A percentile compares a stretch with the other conserved stretches of the same genome.
Conservation (phyloP, 2,113 vertebrate genomes). For the Pseudopodoces humilis region DNA sequence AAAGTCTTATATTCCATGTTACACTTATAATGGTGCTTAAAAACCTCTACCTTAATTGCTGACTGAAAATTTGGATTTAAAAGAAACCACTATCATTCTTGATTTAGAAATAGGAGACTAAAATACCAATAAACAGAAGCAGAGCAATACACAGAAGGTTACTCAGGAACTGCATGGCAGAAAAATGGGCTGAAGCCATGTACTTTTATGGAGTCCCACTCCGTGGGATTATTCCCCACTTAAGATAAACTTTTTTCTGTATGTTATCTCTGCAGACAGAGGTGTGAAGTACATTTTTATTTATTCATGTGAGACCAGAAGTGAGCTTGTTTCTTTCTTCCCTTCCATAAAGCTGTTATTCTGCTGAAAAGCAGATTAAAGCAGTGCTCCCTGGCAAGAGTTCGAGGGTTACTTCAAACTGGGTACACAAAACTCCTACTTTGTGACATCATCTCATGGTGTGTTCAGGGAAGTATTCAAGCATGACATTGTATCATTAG, state of each 20-base stretch:
- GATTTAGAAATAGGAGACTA: background rate
- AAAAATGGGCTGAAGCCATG: background rate
- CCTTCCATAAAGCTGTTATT: background rate
- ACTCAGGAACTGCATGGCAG: background rate
- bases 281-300: background rate
- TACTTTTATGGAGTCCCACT: background rate
- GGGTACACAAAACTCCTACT: background rate
- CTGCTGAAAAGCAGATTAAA: background rate
- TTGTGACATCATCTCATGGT: slow-evolving; percentile 57
- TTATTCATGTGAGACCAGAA: background rate
- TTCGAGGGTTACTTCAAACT: background rate
- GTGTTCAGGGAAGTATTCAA: slow-evolving; percentile 44
- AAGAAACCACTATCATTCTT: background rate
- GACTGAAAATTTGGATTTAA: background rate
- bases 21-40: background rate
- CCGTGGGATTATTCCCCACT: background rate
- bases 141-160: background rate
- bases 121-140: background rate
- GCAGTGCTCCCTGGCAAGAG: background rate
- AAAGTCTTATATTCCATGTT: background rate
- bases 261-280: background rate
- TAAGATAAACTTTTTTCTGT: background rate
- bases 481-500: slow-evolving; percentile 51
- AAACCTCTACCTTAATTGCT: background rate
- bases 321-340: background rate